Evolutionary conservation across 2,888 invertebrate species (phyloP), one percentile per base, ranked within the genome.

Genomic region (Escarpia spicata): DNA sequence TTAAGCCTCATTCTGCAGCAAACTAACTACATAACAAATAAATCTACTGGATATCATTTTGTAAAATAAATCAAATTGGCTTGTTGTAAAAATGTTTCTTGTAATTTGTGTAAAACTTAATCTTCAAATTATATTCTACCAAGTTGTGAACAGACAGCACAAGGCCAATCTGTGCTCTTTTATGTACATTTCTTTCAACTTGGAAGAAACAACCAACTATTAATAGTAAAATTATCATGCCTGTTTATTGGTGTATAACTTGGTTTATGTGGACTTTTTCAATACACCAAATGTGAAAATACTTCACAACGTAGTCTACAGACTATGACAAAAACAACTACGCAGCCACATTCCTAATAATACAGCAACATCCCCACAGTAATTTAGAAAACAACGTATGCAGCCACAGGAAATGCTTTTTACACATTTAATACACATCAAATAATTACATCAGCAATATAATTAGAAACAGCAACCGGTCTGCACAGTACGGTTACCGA

Each of bases 401-500:
- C 75, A 75, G 75, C 75, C 75, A 75, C 75, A 75, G 75, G 26
- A 75, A 75, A 75, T 75, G 75, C 75, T 75, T 75, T 75, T 75
- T 75, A 75, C 75, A 75, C 75, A 75, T 75, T 75, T 75, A 75
- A 75, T 75, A 26, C 75, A 75, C 75, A 75, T 75, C 75, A 75
- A 75, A 75, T 75, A 75, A 75, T 75, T 75, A 75, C 75, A 75
- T 75, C 75, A 75, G 75, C 75, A 75, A 75, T 75, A 75, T 75
- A 75, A 75, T 75, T 75, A 75, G 75, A 75, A 75, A 75, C 19
- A 75, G 75, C 75, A 75, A 75, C 75, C 75, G n/a, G 75, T 19
- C 75, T 75, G 75, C 75, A 19, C 75, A 75, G 75, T 75, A 75
- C 26, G 26, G 75, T 75, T 75, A 75, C 75, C 6, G 52, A 52